Base-by-base conservation (phyloP, 2,797 vertebrate genomes). In the Hephaestus fuliginosus region DNA sequence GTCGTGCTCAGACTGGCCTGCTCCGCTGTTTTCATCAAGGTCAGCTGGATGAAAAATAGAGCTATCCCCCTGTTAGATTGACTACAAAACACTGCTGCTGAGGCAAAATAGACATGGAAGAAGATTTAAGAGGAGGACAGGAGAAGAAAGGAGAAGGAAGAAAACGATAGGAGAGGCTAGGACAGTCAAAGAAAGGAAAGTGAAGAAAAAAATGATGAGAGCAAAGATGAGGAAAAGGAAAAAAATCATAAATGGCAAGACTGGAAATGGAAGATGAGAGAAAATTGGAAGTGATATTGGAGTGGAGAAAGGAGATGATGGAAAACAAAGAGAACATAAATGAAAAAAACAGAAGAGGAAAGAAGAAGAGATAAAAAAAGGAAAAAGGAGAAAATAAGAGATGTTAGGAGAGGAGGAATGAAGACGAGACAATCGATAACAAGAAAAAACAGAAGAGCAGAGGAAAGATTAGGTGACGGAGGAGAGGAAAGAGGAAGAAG, bases 31-130 rank as follows among this genome's bases (percentile, higher is more conserved):
- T 89, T 91, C 87, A 90, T 86, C 88, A 88, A 91, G 89, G 86
- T 91, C 91, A 83, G 85, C 75, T 30, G 75, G 80, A 86, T 85
- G 84, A 90, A 90, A 92, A 92, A 90, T 87, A 84, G 80, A 82
- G 78, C 75, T 70, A 82, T 89, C 77, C 49, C 74, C 77, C 74
- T 30, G 68, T 88, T 87, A 73, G 80, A 89, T 58, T 4, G 25
- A 76, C 68, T 74, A 85, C 80, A 86, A 90, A 86, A 87, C 73
- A 85, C 60, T 78, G 72, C 77, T 58, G 84, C 80, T 51, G 51
- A 80, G 63, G 70, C 69, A 61, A 86, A 84, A 84, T 6, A 78
- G 43, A 51, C 20, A 14, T 51, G 74, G 64, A 81, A 11, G 67
- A 78, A 77, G 78, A 86, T 81, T 88, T 86, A 90, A 74, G 74